Percentiles rank a stretch among this genome's conserved stretches.
These are phyloP conservation scores for Garrulus glandarius DNA, from an alignment of 2,797 vertebrate genomes.

Conservation along the genomic window DNA sequence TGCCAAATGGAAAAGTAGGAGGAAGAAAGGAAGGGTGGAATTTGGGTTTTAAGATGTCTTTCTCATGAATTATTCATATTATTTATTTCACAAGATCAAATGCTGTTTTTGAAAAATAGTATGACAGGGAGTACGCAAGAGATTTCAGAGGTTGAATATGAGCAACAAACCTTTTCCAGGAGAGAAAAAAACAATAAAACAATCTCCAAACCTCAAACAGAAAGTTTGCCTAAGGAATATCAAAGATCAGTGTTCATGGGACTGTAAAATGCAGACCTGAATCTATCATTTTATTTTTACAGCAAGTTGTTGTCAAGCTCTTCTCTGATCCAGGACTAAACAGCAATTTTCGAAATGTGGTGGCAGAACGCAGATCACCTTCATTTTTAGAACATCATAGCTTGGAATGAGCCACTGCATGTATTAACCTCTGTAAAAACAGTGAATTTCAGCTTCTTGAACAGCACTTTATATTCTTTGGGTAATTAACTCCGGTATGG, in stretches of 20 bases:
- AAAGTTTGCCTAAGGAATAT: conserved; percentile 28
- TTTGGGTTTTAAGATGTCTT: conserved; percentile 32
- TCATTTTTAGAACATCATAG: neutral
- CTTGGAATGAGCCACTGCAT: neutral
- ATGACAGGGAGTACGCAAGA: neutral
- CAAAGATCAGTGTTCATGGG: conserved; percentile 1
- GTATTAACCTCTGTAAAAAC: neutral
- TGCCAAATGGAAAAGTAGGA: neutral
- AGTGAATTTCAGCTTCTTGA: neutral
- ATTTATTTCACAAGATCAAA: conserved; percentile 38
- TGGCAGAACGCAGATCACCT: neutral
- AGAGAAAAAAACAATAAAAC: conserved; percentile 22
- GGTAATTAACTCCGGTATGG: neutral
- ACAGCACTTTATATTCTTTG: neutral
- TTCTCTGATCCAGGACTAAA: conserved; percentile 17
- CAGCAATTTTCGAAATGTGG: neutral
- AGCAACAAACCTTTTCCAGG: neutral
- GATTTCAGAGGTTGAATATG: neutral
- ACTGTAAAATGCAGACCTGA: neutral
- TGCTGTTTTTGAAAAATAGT: neutral
- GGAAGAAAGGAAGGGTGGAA: neutral
- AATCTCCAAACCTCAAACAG: neutral
- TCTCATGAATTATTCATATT: conserved; percentile 62
- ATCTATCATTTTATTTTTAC: conserved; percentile 31
- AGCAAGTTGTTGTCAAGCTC: neutral